Percentiles rank a stretch among this genome's conserved stretches.
Conservation (phyloP, 2,797 vertebrate species). For the Squalus acanthias region DNA sequence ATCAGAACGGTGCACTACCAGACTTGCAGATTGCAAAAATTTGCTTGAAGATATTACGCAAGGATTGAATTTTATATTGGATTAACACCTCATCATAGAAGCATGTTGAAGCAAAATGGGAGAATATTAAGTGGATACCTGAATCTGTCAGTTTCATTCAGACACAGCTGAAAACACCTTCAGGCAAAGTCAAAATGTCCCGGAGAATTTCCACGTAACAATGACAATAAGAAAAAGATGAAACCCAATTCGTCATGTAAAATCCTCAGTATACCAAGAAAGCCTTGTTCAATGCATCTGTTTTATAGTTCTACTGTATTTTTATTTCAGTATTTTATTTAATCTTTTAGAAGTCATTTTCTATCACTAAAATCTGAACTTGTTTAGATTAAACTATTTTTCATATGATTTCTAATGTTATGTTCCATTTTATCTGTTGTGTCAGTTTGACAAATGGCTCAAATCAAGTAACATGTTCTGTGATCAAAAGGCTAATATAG, state of each 20-base stretch:
- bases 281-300: neutral
- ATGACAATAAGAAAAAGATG: neutral
- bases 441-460: slow-evolving; percentile 30
- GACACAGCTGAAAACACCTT: neutral
- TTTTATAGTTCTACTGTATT: neutral
- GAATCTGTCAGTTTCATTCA: neutral
- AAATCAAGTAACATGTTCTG: slow-evolving; percentile 32
- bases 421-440: slow-evolving; percentile 27
- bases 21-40: neutral
- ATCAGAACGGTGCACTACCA: neutral
- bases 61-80: slow-evolving; percentile 22
- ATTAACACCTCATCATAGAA: neutral
- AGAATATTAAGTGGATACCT: neutral
- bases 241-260: neutral
- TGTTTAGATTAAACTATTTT: slow-evolving; percentile 5
- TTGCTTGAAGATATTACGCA: neutral
- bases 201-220: neutral
- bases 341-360: neutral
- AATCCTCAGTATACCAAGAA: neutral
- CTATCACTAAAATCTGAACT: neutral
- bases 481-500: slow-evolving; percentile 37
- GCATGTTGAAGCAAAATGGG: neutral
- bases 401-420: slow-evolving; percentile 14
- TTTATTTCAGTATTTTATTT: slow-evolving; percentile 13
- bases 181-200: slow-evolving; percentile 8